Percentiles rank a stretch among this genome's conserved stretches.
Evolutionary conservation across 2,797 vertebrate species (phyloP).

Genomic region (Enteromius argenteus): DNA sequence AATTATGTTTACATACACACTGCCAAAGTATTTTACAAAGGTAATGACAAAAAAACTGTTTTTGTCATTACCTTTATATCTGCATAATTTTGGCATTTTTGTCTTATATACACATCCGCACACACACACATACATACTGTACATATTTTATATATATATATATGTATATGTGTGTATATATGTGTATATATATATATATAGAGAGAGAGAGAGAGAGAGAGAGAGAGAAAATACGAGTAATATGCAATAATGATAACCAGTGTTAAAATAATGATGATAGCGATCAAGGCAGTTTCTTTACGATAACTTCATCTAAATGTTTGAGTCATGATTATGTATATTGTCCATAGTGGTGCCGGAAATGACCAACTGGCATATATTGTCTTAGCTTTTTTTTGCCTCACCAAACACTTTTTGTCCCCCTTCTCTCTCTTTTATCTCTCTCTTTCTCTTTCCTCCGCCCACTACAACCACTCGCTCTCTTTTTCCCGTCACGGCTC

Average conservation of each 20-base stretch:
- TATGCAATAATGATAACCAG: not conserved
- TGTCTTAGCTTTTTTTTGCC: conserved; percentile 11
- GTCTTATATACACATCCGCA: too few relatives aligned
- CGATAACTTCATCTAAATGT: not conserved
- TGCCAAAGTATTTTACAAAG: not conserved
- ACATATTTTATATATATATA: too few relatives aligned
- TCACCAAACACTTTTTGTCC: conserved; percentile 42
- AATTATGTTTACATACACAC: too few relatives aligned
- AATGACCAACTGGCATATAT: conserved; percentile 29
- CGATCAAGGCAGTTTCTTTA: not conserved
- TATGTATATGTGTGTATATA: too few relatives aligned
- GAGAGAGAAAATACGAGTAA: not conserved
- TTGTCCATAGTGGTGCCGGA: not conserved
- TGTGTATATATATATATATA: too few relatives aligned
- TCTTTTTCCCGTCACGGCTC: conserved; percentile 25
- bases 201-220: too few relatives aligned
- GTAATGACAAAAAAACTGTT: not conserved
- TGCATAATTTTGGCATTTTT: too few relatives aligned
- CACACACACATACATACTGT: too few relatives aligned
- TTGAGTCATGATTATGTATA: not conserved
- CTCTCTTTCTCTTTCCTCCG: conserved; percentile 21
- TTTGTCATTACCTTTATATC: too few relatives aligned
- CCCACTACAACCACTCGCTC: conserved; percentile 21
- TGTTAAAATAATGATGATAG: too few relatives aligned
- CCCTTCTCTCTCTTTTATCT: conserved; percentile 15